These are phyloP conservation scores for Acrocephalus arundinaceus DNA, from an alignment of 2,113 vertebrate genomes.

Conservation along the genomic window DNA sequence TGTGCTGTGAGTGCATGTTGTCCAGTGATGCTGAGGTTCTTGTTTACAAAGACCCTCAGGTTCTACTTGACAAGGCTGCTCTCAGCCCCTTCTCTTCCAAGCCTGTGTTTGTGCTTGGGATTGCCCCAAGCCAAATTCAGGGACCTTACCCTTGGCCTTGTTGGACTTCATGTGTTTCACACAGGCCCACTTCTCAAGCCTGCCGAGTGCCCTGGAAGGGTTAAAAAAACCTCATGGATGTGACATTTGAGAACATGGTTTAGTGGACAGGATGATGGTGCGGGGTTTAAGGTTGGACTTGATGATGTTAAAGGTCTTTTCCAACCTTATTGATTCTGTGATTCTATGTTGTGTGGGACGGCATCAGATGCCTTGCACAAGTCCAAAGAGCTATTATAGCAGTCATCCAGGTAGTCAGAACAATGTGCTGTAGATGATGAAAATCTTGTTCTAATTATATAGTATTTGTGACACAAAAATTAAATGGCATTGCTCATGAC, in stretches of 20 bases:
- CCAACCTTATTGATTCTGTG: background rate
- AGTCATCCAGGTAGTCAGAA: background rate
- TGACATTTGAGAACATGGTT: background rate
- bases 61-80: background rate
- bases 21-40: background rate
- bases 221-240: background rate
- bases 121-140: background rate
- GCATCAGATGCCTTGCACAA: background rate
- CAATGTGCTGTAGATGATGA: background rate
- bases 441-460: background rate
- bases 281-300: background rate
- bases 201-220: background rate
- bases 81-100: background rate
- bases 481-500: background rate
- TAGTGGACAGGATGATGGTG: background rate
- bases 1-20: background rate
- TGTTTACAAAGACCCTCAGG: background rate
- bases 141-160: fast-evolving
- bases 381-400: background rate
- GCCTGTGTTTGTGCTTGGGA: background rate
- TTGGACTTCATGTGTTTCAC: background rate
- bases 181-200: fast-evolving
- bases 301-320: background rate
- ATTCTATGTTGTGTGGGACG: too few relatives aligned
- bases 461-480: background rate